phyloP scores from a whole-genome alignment of 2,888 invertebrate species.

The Eupithecia dodoneata region DNA sequence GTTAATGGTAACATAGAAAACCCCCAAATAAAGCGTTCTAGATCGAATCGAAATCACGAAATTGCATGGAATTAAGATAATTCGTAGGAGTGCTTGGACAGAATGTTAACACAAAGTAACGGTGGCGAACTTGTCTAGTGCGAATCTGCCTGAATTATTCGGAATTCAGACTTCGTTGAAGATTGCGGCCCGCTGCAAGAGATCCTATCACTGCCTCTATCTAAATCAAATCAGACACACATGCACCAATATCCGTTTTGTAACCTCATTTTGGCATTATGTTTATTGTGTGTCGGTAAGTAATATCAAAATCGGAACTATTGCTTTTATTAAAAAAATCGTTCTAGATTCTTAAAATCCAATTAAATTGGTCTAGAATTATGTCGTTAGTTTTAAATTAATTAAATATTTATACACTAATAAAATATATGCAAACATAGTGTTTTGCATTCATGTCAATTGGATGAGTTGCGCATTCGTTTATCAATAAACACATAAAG shows the following conservation, averaged over 20 bases:
- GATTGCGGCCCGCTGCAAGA: conserved; percentile 60
- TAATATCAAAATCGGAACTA: neutral
- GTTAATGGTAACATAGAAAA: conserved; percentile 52
- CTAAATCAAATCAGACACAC: conserved; percentile 28
- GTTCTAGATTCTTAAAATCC: neutral
- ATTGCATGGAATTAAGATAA: conserved; percentile 74
- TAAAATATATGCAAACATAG: conserved; percentile 20
- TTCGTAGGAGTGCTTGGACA: conserved; percentile 61
- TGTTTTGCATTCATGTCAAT: conserved; percentile 29
- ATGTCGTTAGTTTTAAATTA: neutral
- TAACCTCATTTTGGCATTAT: neutral
- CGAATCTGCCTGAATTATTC: conserved; percentile 80
- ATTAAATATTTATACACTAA: neutral
- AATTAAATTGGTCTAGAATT: neutral
- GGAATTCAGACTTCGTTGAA: conserved; percentile 64
- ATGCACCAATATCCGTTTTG: conserved; percentile 10
- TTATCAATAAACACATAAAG: conserved; percentile 22
- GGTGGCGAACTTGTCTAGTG: conserved; percentile 70
- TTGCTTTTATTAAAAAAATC: neutral
- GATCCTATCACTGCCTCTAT: conserved; percentile 53
- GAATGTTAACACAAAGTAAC: conserved; percentile 75
- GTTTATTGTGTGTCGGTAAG: neutral
- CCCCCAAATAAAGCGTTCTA: conserved; percentile 52
- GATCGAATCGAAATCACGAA: conserved; percentile 67
- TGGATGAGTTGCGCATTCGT: conserved; percentile 20